These are phyloP conservation scores for Electrophaes corylata DNA, from an alignment of 2,888 invertebrate genomes.

Conservation along the genomic window DNA sequence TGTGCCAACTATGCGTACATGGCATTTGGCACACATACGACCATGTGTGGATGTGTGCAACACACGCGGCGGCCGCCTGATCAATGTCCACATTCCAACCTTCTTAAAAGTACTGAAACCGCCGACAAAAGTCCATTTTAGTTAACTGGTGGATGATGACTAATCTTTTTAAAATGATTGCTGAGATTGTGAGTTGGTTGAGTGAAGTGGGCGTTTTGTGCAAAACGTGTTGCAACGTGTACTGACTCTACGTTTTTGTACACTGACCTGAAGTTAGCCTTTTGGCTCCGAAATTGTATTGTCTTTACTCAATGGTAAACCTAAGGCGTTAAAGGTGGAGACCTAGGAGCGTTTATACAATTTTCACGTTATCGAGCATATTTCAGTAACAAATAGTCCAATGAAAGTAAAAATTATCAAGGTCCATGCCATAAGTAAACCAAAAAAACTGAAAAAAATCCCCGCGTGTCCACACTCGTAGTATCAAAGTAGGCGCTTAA, in stretches of 20 bases:
- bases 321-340: too few species aligned
- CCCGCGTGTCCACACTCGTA: too few species aligned
- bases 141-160: conserved; percentile 24
- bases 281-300: neutral
- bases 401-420: too few species aligned
- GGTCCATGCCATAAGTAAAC: too few species aligned
- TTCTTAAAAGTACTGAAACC: conserved; percentile 51
- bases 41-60: conserved; percentile 46
- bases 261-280: neutral
- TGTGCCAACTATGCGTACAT: conserved; percentile 55
- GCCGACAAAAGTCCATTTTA: conserved; percentile 40
- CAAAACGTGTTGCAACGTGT: neutral
- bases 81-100: conserved; percentile 75
- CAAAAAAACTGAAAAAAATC: too few species aligned
- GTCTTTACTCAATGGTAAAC: too few species aligned
- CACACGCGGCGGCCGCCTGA: conserved; percentile 71
- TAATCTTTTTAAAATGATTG: conserved; percentile 18
- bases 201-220: conserved; percentile 7
- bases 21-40: conserved; percentile 59
- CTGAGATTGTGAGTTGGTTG: conserved; percentile 8
- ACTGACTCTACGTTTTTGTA: neutral
- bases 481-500: too few species aligned
- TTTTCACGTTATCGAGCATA: too few species aligned
- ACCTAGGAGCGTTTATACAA: too few species aligned
- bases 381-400: too few species aligned